These are phyloP conservation scores for Ormyrus thymus DNA, from an alignment of 2,888 invertebrate genomes.

Conservation along the genomic window DNA sequence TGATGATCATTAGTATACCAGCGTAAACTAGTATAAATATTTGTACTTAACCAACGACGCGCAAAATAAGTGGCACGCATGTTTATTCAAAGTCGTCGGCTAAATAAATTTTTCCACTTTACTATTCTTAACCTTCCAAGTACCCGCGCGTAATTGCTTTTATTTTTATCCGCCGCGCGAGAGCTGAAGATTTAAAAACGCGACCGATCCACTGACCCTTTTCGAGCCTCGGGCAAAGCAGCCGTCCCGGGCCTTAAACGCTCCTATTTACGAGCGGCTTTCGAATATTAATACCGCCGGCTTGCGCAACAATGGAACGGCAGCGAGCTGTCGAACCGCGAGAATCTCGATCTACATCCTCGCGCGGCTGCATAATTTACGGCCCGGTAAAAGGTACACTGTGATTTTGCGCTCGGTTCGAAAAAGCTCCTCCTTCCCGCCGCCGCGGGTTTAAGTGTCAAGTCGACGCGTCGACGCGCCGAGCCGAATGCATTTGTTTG, in stretches of 20 bases:
- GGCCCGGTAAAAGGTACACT: conserved; percentile 26
- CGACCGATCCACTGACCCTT: too few relatives aligned
- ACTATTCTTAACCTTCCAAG: neutral
- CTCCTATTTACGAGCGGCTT: too few relatives aligned
- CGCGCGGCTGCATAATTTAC: conserved; percentile 31
- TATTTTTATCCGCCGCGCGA: neutral
- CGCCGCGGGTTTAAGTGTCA: neutral
- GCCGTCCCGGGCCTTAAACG: too few relatives aligned
- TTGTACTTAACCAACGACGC: neutral
- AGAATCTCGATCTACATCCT: neutral
- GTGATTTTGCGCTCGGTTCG: conserved; percentile 19
- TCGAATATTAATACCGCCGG: too few relatives aligned
- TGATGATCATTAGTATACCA: too few relatives aligned
- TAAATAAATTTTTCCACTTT: conserved; percentile 18
- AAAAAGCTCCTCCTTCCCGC: neutral
- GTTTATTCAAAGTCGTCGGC: neutral
- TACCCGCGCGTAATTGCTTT: neutral
- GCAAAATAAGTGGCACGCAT: neutral
- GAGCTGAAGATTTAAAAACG: too few relatives aligned
- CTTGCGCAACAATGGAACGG: too few relatives aligned
- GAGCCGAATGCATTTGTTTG: conserved; percentile 25
- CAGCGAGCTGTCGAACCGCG: conserved; percentile 6
- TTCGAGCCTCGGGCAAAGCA: too few relatives aligned
- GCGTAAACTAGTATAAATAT: conserved; percentile 10
- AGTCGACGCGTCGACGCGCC: conserved; percentile 6